Evolutionary conservation across 2,888 invertebrate genomes (phyloP).

Genomic region (Dolomedes plantarius): DNA sequence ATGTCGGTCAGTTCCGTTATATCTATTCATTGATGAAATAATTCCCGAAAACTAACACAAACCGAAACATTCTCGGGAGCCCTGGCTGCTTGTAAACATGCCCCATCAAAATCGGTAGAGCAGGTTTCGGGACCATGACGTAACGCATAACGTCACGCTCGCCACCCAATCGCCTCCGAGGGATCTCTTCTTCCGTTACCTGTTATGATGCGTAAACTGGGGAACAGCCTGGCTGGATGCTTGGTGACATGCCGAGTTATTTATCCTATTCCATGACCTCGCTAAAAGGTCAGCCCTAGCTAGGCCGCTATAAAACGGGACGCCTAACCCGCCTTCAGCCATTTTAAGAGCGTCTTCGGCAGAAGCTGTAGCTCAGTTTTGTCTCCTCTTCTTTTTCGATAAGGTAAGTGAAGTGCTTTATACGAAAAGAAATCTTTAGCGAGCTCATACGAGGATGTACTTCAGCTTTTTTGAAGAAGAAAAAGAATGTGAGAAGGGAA

Average conservation of each 20-base stretch:
- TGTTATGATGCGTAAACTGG: slow-evolving; percentile 61
- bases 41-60: neutral
- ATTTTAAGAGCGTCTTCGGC: slow-evolving; percentile 41
- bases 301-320: slow-evolving; percentile 61
- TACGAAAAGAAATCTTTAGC: neutral
- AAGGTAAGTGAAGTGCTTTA: slow-evolving; percentile 22
- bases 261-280: slow-evolving; percentile 57
- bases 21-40: neutral
- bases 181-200: slow-evolving; percentile 51
- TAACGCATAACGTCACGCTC: slow-evolving; percentile 39
- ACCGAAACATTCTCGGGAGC: slow-evolving; percentile 9
- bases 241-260: slow-evolving; percentile 49
- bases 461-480: too few species aligned
- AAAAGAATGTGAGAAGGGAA: too few species aligned
- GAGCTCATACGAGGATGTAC: too few species aligned
- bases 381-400: neutral
- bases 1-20: slow-evolving; percentile 2
- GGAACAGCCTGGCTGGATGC: slow-evolving; percentile 40
- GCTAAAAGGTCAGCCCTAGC: slow-evolving; percentile 43
- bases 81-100: slow-evolving; percentile 54
- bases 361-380: neutral
- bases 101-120: slow-evolving; percentile 21
- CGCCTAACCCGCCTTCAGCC: slow-evolving; percentile 53
- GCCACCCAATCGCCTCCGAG: slow-evolving; percentile 51
- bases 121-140: slow-evolving; percentile 47